Conservation (phyloP, 2,113 vertebrate genomes). For the Rhea americana region DNA sequence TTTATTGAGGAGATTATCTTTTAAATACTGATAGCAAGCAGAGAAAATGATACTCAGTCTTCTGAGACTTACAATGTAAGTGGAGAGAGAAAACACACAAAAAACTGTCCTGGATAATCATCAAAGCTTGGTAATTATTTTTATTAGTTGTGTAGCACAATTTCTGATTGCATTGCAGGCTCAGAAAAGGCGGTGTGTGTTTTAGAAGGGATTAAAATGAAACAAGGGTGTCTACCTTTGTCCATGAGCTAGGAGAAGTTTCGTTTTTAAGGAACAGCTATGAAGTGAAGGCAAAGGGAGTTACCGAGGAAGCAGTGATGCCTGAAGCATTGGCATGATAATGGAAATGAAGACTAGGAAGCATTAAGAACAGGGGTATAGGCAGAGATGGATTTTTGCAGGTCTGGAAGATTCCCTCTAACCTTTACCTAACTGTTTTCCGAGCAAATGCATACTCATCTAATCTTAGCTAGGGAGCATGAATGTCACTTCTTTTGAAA, state of each 20-base stretch:
- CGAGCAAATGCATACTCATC: background rate
- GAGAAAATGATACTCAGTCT: background rate
- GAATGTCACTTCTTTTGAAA: background rate
- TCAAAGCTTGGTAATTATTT: slow-evolving; percentile 51
- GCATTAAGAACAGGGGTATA: background rate
- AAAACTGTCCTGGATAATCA: background rate
- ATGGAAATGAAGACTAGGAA: slow-evolving; percentile 3
- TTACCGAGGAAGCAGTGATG: background rate
- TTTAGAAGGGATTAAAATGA: slow-evolving; percentile 47
- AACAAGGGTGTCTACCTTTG: slow-evolving; percentile 43
- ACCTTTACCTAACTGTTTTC: background rate
- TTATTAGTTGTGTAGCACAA: slow-evolving; percentile 30
- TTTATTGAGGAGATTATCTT: background rate
- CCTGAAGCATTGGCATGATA: background rate
- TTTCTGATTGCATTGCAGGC: slow-evolving; percentile 41
- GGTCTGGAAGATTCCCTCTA: slow-evolving; percentile 1
- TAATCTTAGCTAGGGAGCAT: background rate
- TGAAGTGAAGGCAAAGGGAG: background rate
- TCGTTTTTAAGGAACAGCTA: background rate
- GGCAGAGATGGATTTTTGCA: slow-evolving; percentile 9
- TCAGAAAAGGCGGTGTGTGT: background rate
- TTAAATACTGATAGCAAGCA: background rate
- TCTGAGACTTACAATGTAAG: background rate
- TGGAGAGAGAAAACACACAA: slow-evolving; percentile 21
- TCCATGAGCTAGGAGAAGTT: slow-evolving; percentile 10